Evolutionary conservation across 2,797 vertebrate species (phyloP), one percentile per base, ranked within the genome.

Genomic region (Pogonophryne albipinna): DNA sequence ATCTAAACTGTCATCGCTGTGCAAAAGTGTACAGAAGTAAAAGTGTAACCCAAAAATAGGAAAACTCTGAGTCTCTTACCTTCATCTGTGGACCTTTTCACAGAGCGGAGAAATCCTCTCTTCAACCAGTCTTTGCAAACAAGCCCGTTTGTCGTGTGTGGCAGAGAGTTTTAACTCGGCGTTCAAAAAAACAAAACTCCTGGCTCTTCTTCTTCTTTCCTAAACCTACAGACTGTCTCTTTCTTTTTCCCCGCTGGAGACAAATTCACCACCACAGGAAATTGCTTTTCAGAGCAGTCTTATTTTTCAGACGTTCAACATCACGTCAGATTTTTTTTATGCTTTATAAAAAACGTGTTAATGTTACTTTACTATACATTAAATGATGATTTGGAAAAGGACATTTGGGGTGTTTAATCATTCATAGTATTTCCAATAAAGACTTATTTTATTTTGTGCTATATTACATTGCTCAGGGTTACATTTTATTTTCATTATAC

Each of bases 61-160:
- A 45, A n/a, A 13, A 23, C 45, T 0, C 16, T 7, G 71, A 56
- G 68, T 19, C 41, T 86, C 93, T 0, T 95, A 96, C 95, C 96
- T 94, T 90, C 86, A 92, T 85, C 63, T 15, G 84, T 50, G 83
- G 87, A 85, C 84, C 90, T 80, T 90, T 76, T 89, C 80, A 83
- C 56, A 80, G 92, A 75, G 80, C 55, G 71, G 78, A 71, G 74
- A 82, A 87, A 83, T 70, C 82, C 74, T 87, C 56, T 38, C 82
- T 64, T 65, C 87, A 91, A 80, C 45, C 72, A 90, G 88, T 81
- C 89, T 93, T 82, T 86, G 89, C 91, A 90, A 94, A 90, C 77
- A 94, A 91, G 89, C 89, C 84, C 64, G 61, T 62, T 82, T 47
- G 85, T 91, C 90, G 87, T 89, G 88, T 90, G 89, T 82, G 69